These are phyloP conservation scores for Urocynchramus pylzowi DNA, from an alignment of 2,113 vertebrate genomes.

Conservation along the genomic window DNA sequence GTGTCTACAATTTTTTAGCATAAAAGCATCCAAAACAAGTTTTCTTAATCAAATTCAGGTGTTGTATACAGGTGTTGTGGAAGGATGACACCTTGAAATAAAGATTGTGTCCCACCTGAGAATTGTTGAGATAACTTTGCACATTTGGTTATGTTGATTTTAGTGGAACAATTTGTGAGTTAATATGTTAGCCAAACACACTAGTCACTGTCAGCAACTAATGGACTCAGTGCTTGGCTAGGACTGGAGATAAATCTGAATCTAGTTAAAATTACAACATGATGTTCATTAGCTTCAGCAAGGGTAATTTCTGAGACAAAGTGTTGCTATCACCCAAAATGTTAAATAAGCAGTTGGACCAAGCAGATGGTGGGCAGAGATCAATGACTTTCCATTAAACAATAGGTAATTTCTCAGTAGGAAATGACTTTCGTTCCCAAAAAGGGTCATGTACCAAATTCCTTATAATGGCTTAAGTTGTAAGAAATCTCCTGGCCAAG, in stretches of 20 bases:
- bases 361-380: constrained; percentile 57
- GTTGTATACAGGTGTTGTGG: not conserved
- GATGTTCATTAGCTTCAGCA: constrained; percentile 64
- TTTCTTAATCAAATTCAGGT: not conserved
- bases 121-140: not conserved
- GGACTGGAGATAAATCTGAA: constrained; percentile 46
- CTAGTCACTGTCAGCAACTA: constrained; percentile 24
- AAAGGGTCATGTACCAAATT: not conserved
- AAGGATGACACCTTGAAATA: not conserved
- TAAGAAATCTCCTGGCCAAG: not conserved
- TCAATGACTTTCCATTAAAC: constrained; percentile 53
- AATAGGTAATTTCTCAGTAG: constrained; percentile 52
- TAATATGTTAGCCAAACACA: not conserved
- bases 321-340: constrained; percentile 19
- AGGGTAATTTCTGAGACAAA: constrained; percentile 61
- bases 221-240: constrained; percentile 4
- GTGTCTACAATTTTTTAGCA: not conserved
- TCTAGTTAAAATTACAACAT: constrained; percentile 58
- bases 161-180: not conserved
- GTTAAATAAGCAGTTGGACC: constrained; percentile 64
- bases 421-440: constrained; percentile 13
- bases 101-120: not conserved
- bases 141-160: not conserved
- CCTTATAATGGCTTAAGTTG: not conserved
- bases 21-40: not conserved